A percentile compares a stretch with the other conserved stretches of the same genome.
Evolutionary conservation across 1,140 invertebrate genomes (phyloP).

Genomic region (Ostrea edulis): DNA sequence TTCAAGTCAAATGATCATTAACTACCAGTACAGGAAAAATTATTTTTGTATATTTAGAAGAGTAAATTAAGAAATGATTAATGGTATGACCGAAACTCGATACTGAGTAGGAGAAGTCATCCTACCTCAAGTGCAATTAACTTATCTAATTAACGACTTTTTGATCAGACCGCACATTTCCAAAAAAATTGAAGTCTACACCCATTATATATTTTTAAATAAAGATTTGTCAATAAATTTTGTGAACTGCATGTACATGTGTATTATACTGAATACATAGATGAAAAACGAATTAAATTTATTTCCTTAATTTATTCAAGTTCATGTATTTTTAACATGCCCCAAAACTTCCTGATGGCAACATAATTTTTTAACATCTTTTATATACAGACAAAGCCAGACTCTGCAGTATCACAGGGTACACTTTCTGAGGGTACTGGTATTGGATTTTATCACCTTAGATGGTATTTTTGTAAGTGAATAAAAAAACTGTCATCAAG

Average conservation of each 20-base stretch:
- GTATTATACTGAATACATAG: not conserved
- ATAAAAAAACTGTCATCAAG: too few relatives aligned
- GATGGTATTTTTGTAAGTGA: too few relatives aligned
- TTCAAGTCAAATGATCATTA: not conserved
- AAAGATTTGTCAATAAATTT: not conserved
- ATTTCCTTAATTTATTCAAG: constrained; percentile 11
- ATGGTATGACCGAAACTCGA: not conserved
- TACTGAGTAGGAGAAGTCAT: not conserved
- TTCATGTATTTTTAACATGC: not conserved
- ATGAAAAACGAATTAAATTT: not conserved
- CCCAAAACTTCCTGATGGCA: constrained; percentile 14
- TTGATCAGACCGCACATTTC: not conserved
- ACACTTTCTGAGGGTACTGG: too few relatives aligned
- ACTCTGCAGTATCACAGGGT: too few relatives aligned
- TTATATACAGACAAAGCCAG: too few relatives aligned
- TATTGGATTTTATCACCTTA: too few relatives aligned
- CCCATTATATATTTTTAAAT: not conserved
- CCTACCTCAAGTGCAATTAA: not conserved
- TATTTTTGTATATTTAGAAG: not conserved
- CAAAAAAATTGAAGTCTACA: not conserved
- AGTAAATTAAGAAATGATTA: constrained; percentile 16
- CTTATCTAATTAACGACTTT: too few relatives aligned
- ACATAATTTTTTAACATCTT: not conserved
- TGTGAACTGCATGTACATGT: not conserved
- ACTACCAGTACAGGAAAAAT: not conserved